Evolutionary conservation across 2,888 invertebrate genomes (phyloP), one percentile per base, ranked within the genome.

Genomic region (Altica lythri): DNA sequence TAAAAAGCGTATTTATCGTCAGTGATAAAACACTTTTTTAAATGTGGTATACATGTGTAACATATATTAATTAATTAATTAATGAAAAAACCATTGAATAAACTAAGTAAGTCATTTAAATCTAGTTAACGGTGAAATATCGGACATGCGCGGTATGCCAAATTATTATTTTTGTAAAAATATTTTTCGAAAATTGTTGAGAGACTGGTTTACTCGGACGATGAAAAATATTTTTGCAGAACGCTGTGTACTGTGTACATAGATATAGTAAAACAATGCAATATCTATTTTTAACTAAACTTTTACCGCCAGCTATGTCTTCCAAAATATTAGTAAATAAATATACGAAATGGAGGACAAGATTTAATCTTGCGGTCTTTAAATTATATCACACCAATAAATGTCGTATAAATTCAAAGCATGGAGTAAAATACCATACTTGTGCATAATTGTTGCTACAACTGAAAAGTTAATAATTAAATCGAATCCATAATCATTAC

Each of bases 211-310:
- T 22, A 22, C 4, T 5, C 8, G 4, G 8, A 22, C 8, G 22
- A 22, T 5, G 4, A 4, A 34, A 34, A 34, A 34, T 34, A 34
- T 34, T 14, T 16, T 16, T 34, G 16, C 34, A 16, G 9, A 34
- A 34, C 4, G 16, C 34, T 34, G 64, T 75, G 75, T 75, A 75
- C 75, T 69, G 66, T 75, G 75, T 75, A 75, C 75, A 75, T 72
- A 46, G 44, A 49, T 53, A 40, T 42, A 55, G 57, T 54, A 38
- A 57, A 50, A 57, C 52, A 27, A 27, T 50, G 57, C 62, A 60
- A 60, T 43, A 14, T 45, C 40, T 38, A n/a, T n/a, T n/a, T n/a
- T n/a, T n/a, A n/a, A n/a, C n/a, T n/a, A n/a, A n/a, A n/a, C n/a
- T n/a, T n/a, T n/a, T n/a, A n/a, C n/a, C n/a, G n/a, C n/a, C n/a